Conservation (phyloP, 2,113 vertebrate genomes). For the Rhinogobius similis region DNA sequence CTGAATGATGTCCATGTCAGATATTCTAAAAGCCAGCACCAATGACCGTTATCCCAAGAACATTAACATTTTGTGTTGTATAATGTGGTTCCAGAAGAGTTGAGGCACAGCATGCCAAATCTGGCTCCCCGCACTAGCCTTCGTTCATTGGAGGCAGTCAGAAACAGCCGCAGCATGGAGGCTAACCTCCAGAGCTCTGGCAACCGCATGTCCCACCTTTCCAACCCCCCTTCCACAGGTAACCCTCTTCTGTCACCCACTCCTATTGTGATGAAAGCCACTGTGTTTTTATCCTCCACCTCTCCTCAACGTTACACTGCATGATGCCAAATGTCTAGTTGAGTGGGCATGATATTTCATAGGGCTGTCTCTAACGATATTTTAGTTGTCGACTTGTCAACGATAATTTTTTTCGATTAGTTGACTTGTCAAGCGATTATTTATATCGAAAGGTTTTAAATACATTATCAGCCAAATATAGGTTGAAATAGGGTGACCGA, state of each 20-base stretch:
- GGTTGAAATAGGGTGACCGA: no score
- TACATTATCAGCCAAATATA: no score
- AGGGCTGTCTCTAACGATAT: no score
- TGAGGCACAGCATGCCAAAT: slow-evolving; percentile 92
- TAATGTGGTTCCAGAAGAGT: slow-evolving; percentile 83
- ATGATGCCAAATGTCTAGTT: slow-evolving; percentile 21
- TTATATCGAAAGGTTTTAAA: no score
- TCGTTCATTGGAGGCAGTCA: slow-evolving; percentile 84
- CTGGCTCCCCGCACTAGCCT: slow-evolving; percentile 86
- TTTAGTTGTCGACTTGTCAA: no score
- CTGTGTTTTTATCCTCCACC: slow-evolving; percentile 4
- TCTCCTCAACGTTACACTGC: slow-evolving; percentile 23
- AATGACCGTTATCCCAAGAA: slow-evolving; percentile 9
- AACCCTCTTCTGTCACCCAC: slow-evolving; percentile 58
- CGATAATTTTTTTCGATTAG: no score
- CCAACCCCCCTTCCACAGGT: slow-evolving; percentile 84
- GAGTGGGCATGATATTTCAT: background rate
- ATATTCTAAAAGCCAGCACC: background rate
- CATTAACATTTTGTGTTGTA: slow-evolving; percentile 18
- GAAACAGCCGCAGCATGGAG: slow-evolving; percentile 90
- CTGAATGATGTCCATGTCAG: background rate
- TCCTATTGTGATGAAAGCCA: slow-evolving; percentile 1
- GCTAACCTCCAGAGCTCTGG: slow-evolving; percentile 89
- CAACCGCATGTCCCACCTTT: slow-evolving; percentile 85
- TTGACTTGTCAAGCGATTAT: no score